phyloP scores from a whole-genome alignment of 2,888 invertebrate genomes.

The Gastracanthus pulcherrimus region DNA sequence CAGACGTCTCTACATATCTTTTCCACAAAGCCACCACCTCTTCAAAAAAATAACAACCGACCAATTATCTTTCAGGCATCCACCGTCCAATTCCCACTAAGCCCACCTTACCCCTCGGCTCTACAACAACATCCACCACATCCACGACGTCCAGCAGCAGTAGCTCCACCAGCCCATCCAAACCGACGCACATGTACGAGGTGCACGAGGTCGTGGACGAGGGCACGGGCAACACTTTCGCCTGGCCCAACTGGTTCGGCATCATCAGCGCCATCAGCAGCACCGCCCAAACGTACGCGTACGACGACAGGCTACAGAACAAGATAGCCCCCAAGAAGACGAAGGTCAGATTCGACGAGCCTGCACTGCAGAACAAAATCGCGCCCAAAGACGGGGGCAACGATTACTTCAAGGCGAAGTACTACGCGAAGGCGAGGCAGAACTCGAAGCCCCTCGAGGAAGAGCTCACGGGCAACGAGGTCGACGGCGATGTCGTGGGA shows the following conservation, averaged over 20 bases:
- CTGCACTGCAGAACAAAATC: slow-evolving; percentile 62
- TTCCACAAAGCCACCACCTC: background rate
- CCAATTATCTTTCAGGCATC: slow-evolving; percentile 16
- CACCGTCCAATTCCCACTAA: slow-evolving; percentile 1
- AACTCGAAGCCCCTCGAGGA: slow-evolving; percentile 19
- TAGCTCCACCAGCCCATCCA: background rate
- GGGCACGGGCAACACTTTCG: slow-evolving; percentile 56
- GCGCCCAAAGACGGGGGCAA: slow-evolving; percentile 60
- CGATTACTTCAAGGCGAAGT: slow-evolving; percentile 44
- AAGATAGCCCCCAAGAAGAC: slow-evolving; percentile 61
- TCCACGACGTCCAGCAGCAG: background rate
- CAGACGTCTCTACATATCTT: no score
- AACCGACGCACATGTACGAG: slow-evolving; percentile 62
- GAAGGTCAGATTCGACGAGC: slow-evolving; percentile 52
- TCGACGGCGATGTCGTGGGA: slow-evolving; percentile 47
- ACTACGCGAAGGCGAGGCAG: slow-evolving; percentile 50
- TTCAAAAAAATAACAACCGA: slow-evolving; percentile 1
- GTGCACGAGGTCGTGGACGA: slow-evolving; percentile 69
- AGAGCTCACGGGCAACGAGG: slow-evolving; percentile 52
- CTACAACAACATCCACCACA: background rate
- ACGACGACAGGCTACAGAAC: slow-evolving; percentile 55
- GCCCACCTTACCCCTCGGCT: background rate
- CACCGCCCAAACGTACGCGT: slow-evolving; percentile 25
- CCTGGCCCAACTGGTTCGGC: slow-evolving; percentile 68
- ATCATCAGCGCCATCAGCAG: slow-evolving; percentile 59